Conservation (phyloP, 1,140 invertebrate genomes). For the Drosophila sproati region DNA sequence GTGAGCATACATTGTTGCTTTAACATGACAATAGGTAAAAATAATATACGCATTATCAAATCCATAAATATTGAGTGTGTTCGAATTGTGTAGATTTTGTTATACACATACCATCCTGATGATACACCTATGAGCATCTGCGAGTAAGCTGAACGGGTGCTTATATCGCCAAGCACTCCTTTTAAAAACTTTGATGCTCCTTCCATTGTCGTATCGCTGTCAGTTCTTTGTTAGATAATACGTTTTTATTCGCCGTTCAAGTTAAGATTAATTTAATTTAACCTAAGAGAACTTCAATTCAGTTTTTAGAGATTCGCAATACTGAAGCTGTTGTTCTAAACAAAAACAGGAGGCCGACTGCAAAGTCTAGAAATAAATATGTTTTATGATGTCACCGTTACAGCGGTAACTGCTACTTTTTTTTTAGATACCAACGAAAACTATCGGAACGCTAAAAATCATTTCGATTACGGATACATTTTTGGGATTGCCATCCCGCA, state of each 20-base stretch:
- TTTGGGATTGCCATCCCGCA: background rate
- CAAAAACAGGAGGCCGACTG: background rate
- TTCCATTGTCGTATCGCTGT: constrained; percentile 86
- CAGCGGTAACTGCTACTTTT: background rate
- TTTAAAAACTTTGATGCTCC: constrained; percentile 89
- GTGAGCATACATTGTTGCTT: background rate
- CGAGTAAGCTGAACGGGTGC: constrained; percentile 93
- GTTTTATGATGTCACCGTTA: background rate
- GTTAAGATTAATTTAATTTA: background rate
- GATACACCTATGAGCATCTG: constrained; percentile 94
- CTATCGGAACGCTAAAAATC: background rate
- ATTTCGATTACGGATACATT: background rate
- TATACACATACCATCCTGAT: constrained; percentile 91
- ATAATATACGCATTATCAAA: background rate
- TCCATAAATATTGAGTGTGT: background rate
- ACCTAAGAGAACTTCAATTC: background rate
- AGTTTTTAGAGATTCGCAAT: background rate
- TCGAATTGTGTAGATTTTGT: constrained; percentile 15
- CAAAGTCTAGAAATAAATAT: background rate
- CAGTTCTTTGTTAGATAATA: constrained; percentile 8
- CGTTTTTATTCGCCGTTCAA: no score
- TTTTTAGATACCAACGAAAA: background rate
- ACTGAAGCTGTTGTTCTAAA: background rate
- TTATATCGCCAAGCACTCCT: constrained; percentile 91
- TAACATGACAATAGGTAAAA: background rate